Evolutionary conservation across 1,140 invertebrate genomes (phyloP), one percentile per base, ranked within the genome.

Genomic region (Drosophila kurseongensis): DNA sequence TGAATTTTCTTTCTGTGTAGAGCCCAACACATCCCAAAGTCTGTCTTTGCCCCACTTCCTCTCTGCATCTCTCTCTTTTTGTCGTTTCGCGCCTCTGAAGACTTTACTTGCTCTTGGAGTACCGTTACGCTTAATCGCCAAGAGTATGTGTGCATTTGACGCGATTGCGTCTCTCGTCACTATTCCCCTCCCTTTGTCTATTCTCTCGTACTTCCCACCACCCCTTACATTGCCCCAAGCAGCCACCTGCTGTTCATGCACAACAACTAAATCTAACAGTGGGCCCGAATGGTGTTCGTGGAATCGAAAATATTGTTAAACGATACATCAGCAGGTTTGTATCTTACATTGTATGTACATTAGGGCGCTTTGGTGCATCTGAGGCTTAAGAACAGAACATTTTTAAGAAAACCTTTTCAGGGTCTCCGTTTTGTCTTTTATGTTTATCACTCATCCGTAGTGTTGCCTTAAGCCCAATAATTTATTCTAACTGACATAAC

Each of bases 111-210:
- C 5, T 35, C 18, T 38, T 38, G 8, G 35, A 41, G 36, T 40
- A 62, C 59, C 51, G 36, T 57, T 58, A 27, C 36, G 52, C 52
- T 57, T 58, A 62, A 62, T 40, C 59, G 59, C 8, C 35, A 61
- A 41, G 51, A 57, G 59, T 32, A 57, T 61, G 23, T 62, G 27
- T 63, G 54, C 32, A 23, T 60, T 60, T 54, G 45, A 59, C 74
- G 80, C 66, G 56, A 60, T 72, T 38, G 60, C 36, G 45, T 40
- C 23, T 13, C 23, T 29, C 38, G 36, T 14, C 36, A 23, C 35
- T 40, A 9, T 14, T n/a, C 23, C 13, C 12, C 6, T 27, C 18
- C 18, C 6, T 13, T 27, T n/a, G 32, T 29, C 10, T n/a, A n/a
- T 9, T 45, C 10, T 13, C 12, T 29, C 14, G n/a, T 32, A 44